These are phyloP conservation scores for Pyralis farinalis DNA, from an alignment of 2,888 invertebrate species.

Conservation along the genomic window DNA sequence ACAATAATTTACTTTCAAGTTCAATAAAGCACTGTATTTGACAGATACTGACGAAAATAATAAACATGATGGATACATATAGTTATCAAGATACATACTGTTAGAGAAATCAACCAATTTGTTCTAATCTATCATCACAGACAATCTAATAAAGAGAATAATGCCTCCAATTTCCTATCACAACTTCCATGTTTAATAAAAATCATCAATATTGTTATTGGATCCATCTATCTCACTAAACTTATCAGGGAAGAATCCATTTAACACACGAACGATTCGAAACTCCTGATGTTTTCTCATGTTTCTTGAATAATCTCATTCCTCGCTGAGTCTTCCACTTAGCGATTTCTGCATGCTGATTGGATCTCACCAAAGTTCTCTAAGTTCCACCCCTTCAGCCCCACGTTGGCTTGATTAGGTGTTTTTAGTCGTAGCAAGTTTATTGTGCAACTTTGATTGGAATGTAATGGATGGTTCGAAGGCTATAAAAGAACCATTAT, in stretches of 20 bases:
- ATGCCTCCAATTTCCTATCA: not conserved
- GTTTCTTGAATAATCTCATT: constrained; percentile 29
- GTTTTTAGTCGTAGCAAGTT: constrained; percentile 47
- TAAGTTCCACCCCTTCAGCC: constrained; percentile 19
- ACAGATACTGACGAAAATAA: too few relatives aligned
- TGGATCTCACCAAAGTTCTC: constrained; percentile 42
- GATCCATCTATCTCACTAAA: not conserved
- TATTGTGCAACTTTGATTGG: constrained; percentile 63
- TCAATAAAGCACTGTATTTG: too few relatives aligned
- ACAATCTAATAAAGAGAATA: not conserved
- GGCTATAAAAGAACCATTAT: constrained; percentile 38
- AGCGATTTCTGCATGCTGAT: constrained; percentile 55
- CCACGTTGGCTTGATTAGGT: constrained; percentile 47
- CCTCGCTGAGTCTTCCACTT: constrained; percentile 38
- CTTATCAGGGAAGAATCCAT: constrained; percentile 10
- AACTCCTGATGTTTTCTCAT: constrained; percentile 24
- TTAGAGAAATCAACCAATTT: not conserved
- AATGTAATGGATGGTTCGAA: constrained; percentile 42
- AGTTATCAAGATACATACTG: too few relatives aligned
- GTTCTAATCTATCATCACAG: not conserved
- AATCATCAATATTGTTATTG: not conserved
- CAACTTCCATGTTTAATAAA: not conserved
- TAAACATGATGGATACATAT: too few relatives aligned
- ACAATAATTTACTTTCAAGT: too few relatives aligned
- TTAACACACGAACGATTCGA: constrained; percentile 11